Percentiles rank a stretch among this genome's conserved stretches.
These are phyloP conservation scores for Nephrotoma appendiculata DNA, from an alignment of 2,888 invertebrate species.

Conservation along the genomic window DNA sequence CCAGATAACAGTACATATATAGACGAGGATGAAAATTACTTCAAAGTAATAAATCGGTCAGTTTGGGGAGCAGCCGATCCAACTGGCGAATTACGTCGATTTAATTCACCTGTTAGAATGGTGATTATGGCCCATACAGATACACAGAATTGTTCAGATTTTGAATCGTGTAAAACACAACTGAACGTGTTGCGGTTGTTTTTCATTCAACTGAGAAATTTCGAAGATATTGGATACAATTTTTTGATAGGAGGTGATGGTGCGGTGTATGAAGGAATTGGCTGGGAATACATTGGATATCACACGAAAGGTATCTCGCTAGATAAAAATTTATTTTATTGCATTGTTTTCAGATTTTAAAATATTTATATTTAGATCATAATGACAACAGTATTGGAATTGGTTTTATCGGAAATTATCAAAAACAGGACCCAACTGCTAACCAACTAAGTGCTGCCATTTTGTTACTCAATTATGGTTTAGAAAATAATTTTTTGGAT, in stretches of 20 bases:
- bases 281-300: slow-evolving; percentile 53
- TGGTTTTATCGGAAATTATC: slow-evolving; percentile 56
- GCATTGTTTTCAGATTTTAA: background rate
- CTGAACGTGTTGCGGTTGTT: slow-evolving; percentile 46
- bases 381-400: slow-evolving; percentile 52
- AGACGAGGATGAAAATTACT: background rate
- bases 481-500: slow-evolving; percentile 39
- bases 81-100: background rate
- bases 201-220: slow-evolving; percentile 44
- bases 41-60: background rate
- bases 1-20: too few relatives aligned
- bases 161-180: slow-evolving; percentile 39
- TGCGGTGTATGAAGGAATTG: slow-evolving; percentile 52
- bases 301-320: slow-evolving; percentile 36
- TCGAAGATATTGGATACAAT: slow-evolving; percentile 60
- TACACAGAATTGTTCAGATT: slow-evolving; percentile 38
- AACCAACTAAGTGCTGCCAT: slow-evolving; percentile 41
- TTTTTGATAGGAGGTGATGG: slow-evolving; percentile 67
- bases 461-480: slow-evolving; percentile 44
- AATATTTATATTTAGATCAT: slow-evolving; percentile 28
- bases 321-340: background rate
- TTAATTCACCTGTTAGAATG: background rate
- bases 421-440: slow-evolving; percentile 34
- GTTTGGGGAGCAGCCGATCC: background rate
- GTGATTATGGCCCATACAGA: slow-evolving; percentile 39